A percentile compares a stretch with the other conserved stretches of the same genome.
Evolutionary conservation across 2,113 vertebrate genomes (phyloP).

Genomic region (Cebidichthys violaceus): DNA sequence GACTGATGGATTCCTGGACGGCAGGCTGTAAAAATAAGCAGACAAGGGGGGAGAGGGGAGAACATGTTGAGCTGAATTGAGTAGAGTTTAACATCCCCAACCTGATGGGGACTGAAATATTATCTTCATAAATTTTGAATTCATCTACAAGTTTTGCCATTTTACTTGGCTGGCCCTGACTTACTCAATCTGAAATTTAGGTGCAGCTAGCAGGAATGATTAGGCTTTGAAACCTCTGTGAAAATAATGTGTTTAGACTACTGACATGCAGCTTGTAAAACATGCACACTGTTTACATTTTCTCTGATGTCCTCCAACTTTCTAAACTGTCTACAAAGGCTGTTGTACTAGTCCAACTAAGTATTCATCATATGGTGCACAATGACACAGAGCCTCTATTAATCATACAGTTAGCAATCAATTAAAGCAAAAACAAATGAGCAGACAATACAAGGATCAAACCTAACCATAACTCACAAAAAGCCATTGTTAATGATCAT

Average conservation of each 20-base stretch:
- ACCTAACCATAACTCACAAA: constrained; percentile 92
- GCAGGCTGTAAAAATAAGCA: constrained; percentile 84
- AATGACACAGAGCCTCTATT: constrained; percentile 88
- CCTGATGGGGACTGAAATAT: constrained; percentile 81
- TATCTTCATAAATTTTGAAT: constrained; percentile 84
- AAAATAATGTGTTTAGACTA: constrained; percentile 81
- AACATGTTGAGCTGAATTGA: constrained; percentile 74
- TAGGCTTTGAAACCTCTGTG: constrained; percentile 81
- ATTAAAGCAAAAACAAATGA: constrained; percentile 96
- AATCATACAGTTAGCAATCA: constrained; percentile 94
- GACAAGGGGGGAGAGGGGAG: constrained; percentile 66
- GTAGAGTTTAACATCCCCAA: constrained; percentile 80
- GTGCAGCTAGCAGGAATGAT: constrained; percentile 81
- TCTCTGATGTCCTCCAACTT: constrained; percentile 88
- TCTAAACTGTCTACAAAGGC: constrained; percentile 81
- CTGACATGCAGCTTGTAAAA: constrained; percentile 75
- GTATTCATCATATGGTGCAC: constrained; percentile 90
- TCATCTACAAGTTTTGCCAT: constrained; percentile 85
- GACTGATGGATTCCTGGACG: constrained; percentile 86
- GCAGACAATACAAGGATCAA: constrained; percentile 89
- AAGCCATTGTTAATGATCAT: constrained; percentile 74
- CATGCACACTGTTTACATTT: constrained; percentile 78
- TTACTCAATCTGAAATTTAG: constrained; percentile 88
- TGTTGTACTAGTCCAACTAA: constrained; percentile 85
- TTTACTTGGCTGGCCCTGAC: constrained; percentile 80